These are phyloP conservation scores for Epinephelus lanceolatus DNA, from an alignment of 2,113 vertebrate species.

Conservation along the genomic window DNA sequence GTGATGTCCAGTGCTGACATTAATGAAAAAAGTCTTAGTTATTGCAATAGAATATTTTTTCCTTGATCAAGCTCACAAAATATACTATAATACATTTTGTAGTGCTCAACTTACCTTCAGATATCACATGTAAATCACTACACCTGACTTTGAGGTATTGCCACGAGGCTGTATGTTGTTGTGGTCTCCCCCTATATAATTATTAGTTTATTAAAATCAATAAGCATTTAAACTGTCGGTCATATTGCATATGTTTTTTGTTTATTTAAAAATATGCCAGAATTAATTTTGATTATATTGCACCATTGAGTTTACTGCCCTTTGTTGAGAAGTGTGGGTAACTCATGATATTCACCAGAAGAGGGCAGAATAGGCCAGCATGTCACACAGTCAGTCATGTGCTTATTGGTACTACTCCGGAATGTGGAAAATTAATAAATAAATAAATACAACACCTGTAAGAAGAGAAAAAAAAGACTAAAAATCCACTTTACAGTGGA, in stretches of 20 bases:
- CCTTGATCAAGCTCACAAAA: background rate
- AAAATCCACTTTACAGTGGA: background rate
- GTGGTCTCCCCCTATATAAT: background rate
- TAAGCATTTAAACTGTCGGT: no score
- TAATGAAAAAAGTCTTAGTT: no score
- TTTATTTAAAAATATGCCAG: background rate
- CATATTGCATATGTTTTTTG: background rate
- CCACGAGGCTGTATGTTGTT: background rate
- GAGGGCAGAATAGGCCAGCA: conserved; percentile 40
- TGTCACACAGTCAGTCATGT: background rate
- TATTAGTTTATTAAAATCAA: no score
- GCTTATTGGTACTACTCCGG: background rate
- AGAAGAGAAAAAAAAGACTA: background rate
- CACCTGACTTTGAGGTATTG: no score
- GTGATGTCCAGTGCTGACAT: no score
- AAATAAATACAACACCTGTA: background rate
- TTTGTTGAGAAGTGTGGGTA: background rate
- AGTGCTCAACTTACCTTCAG: background rate
- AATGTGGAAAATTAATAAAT: background rate
- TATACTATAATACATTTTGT: background rate
- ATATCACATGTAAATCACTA: background rate
- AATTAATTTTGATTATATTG: background rate
- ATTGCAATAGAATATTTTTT: background rate
- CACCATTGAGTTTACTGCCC: background rate
- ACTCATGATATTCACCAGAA: conserved; percentile 4